Base-by-base conservation (phyloP, 1,140 invertebrate genomes). In the Fopius arisanus region DNA sequence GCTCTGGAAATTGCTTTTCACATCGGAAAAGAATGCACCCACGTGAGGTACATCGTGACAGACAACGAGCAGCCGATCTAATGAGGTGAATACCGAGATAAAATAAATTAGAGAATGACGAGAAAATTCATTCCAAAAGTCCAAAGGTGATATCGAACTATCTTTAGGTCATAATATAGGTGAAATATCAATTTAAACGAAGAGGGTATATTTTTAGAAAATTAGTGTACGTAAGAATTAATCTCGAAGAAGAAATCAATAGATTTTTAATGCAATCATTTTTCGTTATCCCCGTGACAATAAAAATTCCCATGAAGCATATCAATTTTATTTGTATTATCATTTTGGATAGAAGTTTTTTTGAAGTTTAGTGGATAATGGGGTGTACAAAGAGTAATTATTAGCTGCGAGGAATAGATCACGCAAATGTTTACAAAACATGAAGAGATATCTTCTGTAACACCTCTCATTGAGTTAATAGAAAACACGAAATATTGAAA, bases 1-100 rank as follows among this genome's bases (percentile, higher is more conserved):
- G 92, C 83, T 93, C 92, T n/a, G 92, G 92, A 12, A 94, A 94
- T 78, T 93, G 92, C 80, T 93, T 93, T 79, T 93, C 92, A 1
- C 93, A 94, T 81, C 89, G 92, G 71, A 93, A 91, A 83, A 86
- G 92, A 68, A 93, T 94, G 92, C 93, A 94, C 83, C 91, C 92
- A 0, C 83, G 86, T 71, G 89, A 90, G 74, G 85, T 89, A 4
- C 83, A 89, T 74, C 81, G 87, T 54, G 89, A 90, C 68, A 82
- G 88, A 43, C 88, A 89, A 40, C 84, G 88, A 66, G 88, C 88
- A 3, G 87, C 86, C 0, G 87, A 89, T 74, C 78, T 89, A 63
- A 88, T 89, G 86, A 89, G 87, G 84, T 89, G 86, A 88, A 84
- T 82, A 75, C 79, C 78, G 59, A 81, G 67, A 67, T 75, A 73